phyloP scores from a whole-genome alignment of 1,140 invertebrate species.

The Drosophila bocki region DNA sequence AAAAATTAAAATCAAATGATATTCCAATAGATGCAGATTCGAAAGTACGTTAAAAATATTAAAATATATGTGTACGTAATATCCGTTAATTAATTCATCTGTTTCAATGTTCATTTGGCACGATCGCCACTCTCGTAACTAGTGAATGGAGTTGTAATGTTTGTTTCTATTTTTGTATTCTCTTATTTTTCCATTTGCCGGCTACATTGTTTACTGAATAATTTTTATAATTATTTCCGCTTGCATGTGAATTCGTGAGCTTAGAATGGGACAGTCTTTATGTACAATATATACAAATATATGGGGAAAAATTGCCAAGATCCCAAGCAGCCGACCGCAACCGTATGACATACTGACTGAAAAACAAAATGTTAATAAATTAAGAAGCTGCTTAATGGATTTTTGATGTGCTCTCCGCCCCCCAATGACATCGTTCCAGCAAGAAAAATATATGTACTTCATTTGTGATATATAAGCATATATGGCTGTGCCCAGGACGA shows the following conservation, averaged over 20 bases:
- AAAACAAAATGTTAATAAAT: conserved; percentile 30
- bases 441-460: neutral
- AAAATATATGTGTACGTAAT: neutral
- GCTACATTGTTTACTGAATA: conserved; percentile 46
- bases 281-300: neutral
- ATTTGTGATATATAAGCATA: neutral
- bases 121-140: neutral
- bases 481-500: neutral
- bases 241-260: conserved; percentile 57
- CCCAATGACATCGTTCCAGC: conserved; percentile 7
- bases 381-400: conserved; percentile 38
- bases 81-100: conserved; percentile 1
- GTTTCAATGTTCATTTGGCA: neutral
- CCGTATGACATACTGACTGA: conserved; percentile 41
- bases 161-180: neutral
- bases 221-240: conserved; percentile 76
- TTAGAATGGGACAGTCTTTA: conserved; percentile 28
- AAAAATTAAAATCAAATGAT: neutral
- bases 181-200: neutral
- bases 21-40: neutral
- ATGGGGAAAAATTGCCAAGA: conserved; percentile 7
- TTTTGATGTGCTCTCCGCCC: conserved; percentile 43
- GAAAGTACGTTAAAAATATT: neutral
- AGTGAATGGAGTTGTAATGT: conserved; percentile 33
- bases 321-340: conserved; percentile 38